phyloP scores from a whole-genome alignment of 1,140 invertebrate genomes.

The Drosophila santomea region DNA sequence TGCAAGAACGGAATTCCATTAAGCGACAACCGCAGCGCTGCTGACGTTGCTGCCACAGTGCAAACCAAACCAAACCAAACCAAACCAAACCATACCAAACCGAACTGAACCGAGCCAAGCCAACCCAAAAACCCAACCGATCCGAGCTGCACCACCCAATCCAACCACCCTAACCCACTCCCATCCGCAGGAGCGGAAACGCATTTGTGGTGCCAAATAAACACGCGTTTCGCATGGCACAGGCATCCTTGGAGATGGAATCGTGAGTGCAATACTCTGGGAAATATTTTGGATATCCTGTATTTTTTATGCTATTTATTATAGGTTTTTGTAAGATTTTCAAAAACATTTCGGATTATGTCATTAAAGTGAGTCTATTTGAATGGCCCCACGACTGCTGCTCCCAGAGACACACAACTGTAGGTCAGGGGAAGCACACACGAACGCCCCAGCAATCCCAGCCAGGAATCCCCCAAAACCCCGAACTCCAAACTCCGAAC shows the following conservation, averaged over 20 bases:
- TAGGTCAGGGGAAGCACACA: not conserved
- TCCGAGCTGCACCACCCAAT: constrained; percentile 16
- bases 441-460: constrained; percentile 1
- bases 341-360: no score
- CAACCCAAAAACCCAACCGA: constrained; percentile 17
- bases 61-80: constrained; percentile 47
- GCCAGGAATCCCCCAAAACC: not conserved
- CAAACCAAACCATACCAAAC: constrained; percentile 17
- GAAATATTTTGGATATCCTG: no score
- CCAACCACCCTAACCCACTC: constrained; percentile 12
- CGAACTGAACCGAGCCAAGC: constrained; percentile 27
- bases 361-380: not conserved
- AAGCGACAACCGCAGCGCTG: constrained; percentile 77
- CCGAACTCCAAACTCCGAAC: no score
- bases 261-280: constrained; percentile 10
- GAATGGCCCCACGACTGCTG: not conserved
- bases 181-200: constrained; percentile 59
- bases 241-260: constrained; percentile 13
- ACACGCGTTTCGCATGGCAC: constrained; percentile 52
- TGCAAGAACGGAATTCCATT: constrained; percentile 82
- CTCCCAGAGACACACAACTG: not conserved
- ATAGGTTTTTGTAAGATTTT: no score
- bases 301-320: no score
- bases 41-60: constrained; percentile 65
- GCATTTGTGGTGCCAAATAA: constrained; percentile 81